Percentiles rank a stretch among this genome's conserved stretches.
These are phyloP conservation scores for Microplitis deprimator DNA, from an alignment of 2,888 invertebrate species.

Conservation along the genomic window DNA sequence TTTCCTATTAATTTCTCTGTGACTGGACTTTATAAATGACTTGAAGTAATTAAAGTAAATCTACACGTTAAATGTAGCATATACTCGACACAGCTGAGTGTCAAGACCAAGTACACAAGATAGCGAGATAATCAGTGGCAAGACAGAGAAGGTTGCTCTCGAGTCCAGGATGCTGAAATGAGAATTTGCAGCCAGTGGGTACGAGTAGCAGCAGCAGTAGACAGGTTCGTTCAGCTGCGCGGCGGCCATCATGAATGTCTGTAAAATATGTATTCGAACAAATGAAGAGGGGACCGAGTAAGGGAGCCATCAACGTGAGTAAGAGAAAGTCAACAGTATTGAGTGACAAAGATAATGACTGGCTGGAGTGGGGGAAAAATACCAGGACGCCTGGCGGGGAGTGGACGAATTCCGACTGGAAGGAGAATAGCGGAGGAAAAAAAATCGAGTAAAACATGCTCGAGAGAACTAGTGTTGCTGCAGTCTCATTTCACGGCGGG, in stretches of 20 bases:
- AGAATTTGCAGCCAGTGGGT: slow-evolving; percentile 31
- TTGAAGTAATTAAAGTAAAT: slow-evolving; percentile 7
- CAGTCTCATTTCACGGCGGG: slow-evolving; percentile 63
- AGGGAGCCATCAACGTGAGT: slow-evolving; percentile 12
- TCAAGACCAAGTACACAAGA: background rate
- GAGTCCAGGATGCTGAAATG: slow-evolving; percentile 48
- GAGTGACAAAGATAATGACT: slow-evolving; percentile 21
- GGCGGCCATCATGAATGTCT: slow-evolving; percentile 72
- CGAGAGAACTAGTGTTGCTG: slow-evolving; percentile 48
- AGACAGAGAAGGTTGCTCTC: slow-evolving; percentile 48
- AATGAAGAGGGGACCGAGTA: background rate
- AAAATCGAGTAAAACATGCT: slow-evolving; percentile 35
- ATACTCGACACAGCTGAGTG: slow-evolving; percentile 6
- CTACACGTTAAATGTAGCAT: background rate
- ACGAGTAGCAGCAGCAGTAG: slow-evolving; percentile 49
- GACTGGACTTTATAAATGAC: background rate
- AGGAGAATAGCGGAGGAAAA: slow-evolving; percentile 13
- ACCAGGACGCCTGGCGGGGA: slow-evolving; percentile 27
- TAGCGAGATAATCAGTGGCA: background rate
- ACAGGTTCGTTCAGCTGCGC: slow-evolving; percentile 70
- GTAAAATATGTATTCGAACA: slow-evolving; percentile 71
- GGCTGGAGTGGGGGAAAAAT: slow-evolving; percentile 20
- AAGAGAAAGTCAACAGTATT: slow-evolving; percentile 38
- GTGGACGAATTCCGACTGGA: slow-evolving; percentile 26
- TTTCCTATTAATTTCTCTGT: background rate